Base-by-base conservation (phyloP, 2,888 invertebrate species). In the Anodontia alba region DNA sequence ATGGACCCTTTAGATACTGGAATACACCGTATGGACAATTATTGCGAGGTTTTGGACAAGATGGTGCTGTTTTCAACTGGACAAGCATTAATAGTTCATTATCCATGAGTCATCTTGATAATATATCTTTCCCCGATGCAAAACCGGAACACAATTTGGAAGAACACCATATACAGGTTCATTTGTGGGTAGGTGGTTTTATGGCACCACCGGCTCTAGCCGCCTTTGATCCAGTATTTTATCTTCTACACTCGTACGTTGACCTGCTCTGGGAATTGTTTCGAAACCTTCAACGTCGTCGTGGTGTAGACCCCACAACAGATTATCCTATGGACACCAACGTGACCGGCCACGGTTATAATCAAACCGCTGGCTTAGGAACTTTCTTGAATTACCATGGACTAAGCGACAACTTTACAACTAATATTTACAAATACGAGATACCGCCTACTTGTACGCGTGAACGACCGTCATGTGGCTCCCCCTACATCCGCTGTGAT, bases 171-270 rank as follows among this genome's bases (percentile, higher is more conserved):
- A 88, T 89, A n/a, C 83, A 91, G 36, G 89, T 90, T 0, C 93
- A 93, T 82, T 88, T 92, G 54, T 93, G 88, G 83, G 88, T 94
- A 26, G 93, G 93, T 15, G 94, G 94, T 0, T 88, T 91, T 62
- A 93, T 94, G 92, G 76, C 88, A 26, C 91, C 93, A 33, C 90
- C 92, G 0, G 83, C 88, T 1, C 89, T 91, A 0, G 91, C 94
- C 0, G 93, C 93, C 3, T 93, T 92, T 70, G 94, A 94, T 82
- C 94, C 94, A 0, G 84, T 92, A 31, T 94, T 94, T 84, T 94
- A 89, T 86, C 77, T 94, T 38, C 92, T 92, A 73, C 94, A 94
- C 79, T 87, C 90, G 17, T 94, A 93, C 78, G 90, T 94, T 17
- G 94, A 94, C 81, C 84, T 90, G 33, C 76, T 94, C 8, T 94